Conservation (phyloP, 37 sponge, comb jelly and placozoan genomes). For the Oscarella lobularis region DNA sequence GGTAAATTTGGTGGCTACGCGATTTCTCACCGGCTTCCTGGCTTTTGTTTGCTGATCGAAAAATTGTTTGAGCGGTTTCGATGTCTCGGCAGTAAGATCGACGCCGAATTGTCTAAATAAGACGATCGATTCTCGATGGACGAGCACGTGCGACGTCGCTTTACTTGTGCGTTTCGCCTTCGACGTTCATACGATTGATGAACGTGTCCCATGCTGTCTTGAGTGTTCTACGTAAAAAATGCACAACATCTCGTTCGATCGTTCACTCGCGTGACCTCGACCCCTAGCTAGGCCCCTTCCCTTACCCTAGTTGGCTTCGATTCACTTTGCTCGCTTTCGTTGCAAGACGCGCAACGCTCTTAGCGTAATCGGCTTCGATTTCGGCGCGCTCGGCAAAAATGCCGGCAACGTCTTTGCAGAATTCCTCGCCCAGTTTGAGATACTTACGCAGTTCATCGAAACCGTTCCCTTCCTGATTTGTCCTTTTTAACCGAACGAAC, state of each 20-base stretch:
- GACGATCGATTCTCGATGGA: too few species aligned
- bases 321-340: not conserved
- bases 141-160: not conserved
- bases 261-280: too few species aligned
- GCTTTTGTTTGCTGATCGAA: conserved; percentile 51
- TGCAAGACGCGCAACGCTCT: not conserved
- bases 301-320: not conserved
- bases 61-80: conserved; percentile 36
- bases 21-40: conserved; percentile 41
- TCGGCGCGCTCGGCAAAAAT: conserved; percentile 26
- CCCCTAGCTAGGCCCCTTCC: too few species aligned
- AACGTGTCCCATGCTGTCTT: conserved; percentile 1
- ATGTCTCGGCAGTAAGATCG: conserved; percentile 19
- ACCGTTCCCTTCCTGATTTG: conserved; percentile 48
- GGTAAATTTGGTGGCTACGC: not conserved
- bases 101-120: conserved; percentile 7
- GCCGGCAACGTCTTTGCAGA: conserved; percentile 51
- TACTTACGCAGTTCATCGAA: conserved; percentile 49
- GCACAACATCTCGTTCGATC: too few species aligned
- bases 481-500: too few species aligned
- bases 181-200: not conserved
- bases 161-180: not conserved
- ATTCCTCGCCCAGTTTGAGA: conserved; percentile 59
- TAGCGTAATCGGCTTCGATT: not conserved
- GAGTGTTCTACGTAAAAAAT: not conserved